Evolutionary conservation across 2,113 vertebrate species (phyloP).

Genomic region (Orthonyx spaldingii): DNA sequence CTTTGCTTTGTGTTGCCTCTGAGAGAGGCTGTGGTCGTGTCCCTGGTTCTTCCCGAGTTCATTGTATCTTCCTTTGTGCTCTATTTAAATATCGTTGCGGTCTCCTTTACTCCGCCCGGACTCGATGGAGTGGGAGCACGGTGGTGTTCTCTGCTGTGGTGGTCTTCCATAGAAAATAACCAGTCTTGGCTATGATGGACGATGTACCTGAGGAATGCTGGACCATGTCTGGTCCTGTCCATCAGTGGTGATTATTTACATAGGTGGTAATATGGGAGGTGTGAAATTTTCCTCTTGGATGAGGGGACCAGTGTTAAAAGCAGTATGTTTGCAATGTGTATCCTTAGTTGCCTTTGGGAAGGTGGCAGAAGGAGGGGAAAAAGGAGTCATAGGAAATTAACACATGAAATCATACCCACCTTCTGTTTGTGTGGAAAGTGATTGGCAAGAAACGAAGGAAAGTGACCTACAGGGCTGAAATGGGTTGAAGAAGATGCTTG

Average conservation of each 20-base stretch:
- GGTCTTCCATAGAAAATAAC: neutral
- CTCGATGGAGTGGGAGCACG: neutral
- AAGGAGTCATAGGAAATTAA: neutral
- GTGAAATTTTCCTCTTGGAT: neutral
- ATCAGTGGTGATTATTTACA: neutral
- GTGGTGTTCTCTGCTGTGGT: neutral
- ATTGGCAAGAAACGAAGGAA: neutral
- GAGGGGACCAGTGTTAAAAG: neutral
- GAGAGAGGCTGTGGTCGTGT: neutral
- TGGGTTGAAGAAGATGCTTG: neutral
- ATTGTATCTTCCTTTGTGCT: constrained; percentile 27
- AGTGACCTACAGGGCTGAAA: neutral
- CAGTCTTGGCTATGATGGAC: neutral
- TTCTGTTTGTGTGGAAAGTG: neutral
- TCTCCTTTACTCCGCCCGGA: neutral
- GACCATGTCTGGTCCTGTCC: neutral
- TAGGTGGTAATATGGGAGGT: neutral
- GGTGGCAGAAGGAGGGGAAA: neutral
- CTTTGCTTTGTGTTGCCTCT: neutral
- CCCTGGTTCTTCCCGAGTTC: neutral
- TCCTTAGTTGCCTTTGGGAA: neutral
- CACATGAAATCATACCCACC: accelerated
- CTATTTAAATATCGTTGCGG: neutral
- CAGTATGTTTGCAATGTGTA: neutral
- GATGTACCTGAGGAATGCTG: neutral